Base-by-base conservation (phyloP, 2,113 vertebrate genomes). In the Stictonetta naevosa region DNA sequence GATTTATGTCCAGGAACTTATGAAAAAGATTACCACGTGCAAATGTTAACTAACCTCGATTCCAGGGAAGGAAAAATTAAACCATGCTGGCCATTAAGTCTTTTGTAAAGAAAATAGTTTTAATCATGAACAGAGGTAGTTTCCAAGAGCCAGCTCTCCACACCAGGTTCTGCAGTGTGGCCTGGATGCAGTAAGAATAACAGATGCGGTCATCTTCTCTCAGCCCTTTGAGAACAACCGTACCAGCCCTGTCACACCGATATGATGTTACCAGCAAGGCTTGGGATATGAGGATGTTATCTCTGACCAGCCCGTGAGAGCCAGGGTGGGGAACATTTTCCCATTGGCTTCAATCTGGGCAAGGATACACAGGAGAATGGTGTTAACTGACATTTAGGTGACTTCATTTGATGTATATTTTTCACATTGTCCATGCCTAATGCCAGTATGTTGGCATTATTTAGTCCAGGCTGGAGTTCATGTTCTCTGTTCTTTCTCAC, bases 1-100 rank as follows among this genome's bases (percentile, higher is more conserved):
- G 88, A 87, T 68, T 88, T 80, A 77, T 74, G 46, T 38, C 75
- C 87, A 76, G 56, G 92, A 95, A 86, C 83, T 83, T 63, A 31
- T 69, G 90, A 85, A 79, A 88, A 93, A 85, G 73, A 88, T 95
- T 94, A 83, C 91, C 81, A 68, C 34, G 64, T 83, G 79, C 85
- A 84, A 66, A 86, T 12, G 64, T 90, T 83, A 96, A 83, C 79
- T 72, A 88, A 83, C 79, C 72, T 95, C 10, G 3, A 90, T 95
- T 95, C 83, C 75, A 74, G 80, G 84, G 91, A 79, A 92, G 73
- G 69, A 82, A 83, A 91, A 90, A 90, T 82, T 62, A 71, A 79
- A 80, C 38, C 40, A 6, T 5, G 1, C 20, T 21, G 23, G 23
- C 73, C 85, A 74, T 75, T 62, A 85, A 87, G 67, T 4, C 2